Evolutionary conservation across 1,140 invertebrate species (phyloP), one percentile per base, ranked within the genome.

Genomic region (Heliconius nattereri): DNA sequence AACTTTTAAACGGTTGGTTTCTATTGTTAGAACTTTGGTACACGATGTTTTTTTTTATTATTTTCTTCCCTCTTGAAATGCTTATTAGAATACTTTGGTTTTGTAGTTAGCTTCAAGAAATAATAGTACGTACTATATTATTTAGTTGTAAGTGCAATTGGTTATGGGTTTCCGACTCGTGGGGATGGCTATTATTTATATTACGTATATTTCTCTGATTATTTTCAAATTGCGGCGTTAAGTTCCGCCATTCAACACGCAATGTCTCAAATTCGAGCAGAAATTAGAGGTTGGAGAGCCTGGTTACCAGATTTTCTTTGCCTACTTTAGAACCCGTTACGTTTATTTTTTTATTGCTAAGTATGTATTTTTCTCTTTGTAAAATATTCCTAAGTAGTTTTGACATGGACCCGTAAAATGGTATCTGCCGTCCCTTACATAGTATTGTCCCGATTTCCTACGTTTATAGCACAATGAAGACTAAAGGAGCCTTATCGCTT

Each of bases 1-100:
- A 66, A 29, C 60, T 66, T 66, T 66, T 66, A 66, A 66, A 66
- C n/a, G 60, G 26, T 66, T 66, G 60, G 60, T 29, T 29, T 66
- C 23, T 23, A 66, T 66, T 66, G 60, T 66, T 66, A 29, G 60
- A 11, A 16, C 23, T 57, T 57, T 11, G 19, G n/a, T 57, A 57
- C 19, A 60, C 9, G 20, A 26, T 23, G 6, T 60, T 66, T 23
- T 66, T 29, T 66, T 16, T 26, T 26, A 26, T 26, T 60, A 26
- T 26, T 66, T 29, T 13, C 23, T 1, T 66, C 16, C 6, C 23
- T 6, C 26, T 29, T 66, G 3, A 16, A 26, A 29, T 23, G 23
- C 60, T 66, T 66, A 66, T 16, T 11, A 29, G 23, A 13, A 26
- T 57, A 57, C 8, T 57, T 11, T 57, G 8, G 60, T 13, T 66